Conservation (phyloP, 2,888 invertebrate genomes). For the Acanthosoma haemorrhoidale region DNA sequence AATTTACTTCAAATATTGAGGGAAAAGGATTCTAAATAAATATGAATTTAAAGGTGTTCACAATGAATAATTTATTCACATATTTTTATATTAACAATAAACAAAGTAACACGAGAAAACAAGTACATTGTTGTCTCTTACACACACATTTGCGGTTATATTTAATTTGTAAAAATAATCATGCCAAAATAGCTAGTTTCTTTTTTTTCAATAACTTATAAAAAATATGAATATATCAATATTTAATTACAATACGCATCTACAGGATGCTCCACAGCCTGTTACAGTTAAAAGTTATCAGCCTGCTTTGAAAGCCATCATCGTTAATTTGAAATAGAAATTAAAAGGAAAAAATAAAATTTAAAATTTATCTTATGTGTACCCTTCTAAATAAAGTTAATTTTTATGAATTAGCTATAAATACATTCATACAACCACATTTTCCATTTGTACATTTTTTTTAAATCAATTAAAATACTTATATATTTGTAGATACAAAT, state of each 20-base stretch:
- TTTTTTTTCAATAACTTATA: neutral
- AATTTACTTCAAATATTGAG: no score
- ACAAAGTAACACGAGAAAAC: constrained; percentile 26
- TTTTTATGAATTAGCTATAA: constrained; percentile 20
- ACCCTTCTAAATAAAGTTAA: constrained; percentile 28
- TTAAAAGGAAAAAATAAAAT: constrained; percentile 18
- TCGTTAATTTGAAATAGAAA: constrained; percentile 16
- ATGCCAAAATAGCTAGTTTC: constrained; percentile 1
- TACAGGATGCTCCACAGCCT: constrained; percentile 24
- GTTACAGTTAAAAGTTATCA: neutral
- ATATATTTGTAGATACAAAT: constrained; percentile 37
- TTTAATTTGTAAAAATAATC: constrained; percentile 1
- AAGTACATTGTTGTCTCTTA: constrained; percentile 11
- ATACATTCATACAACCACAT: constrained; percentile 37
- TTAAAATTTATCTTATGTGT: constrained; percentile 26
- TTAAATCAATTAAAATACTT: constrained; percentile 36
- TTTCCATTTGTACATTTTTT: constrained; percentile 34
- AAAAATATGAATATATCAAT: constrained; percentile 16
- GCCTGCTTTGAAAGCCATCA: no score
- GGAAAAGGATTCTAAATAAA: neutral
- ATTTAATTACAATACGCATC: constrained; percentile 6
- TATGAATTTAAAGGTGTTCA: constrained; percentile 9
- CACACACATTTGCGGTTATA: neutral
- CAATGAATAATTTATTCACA: constrained; percentile 29
- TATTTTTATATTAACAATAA: constrained; percentile 28